Evolutionary conservation across 2,797 vertebrate genomes (phyloP).

Genomic region (Lycodopsis pacificus): DNA sequence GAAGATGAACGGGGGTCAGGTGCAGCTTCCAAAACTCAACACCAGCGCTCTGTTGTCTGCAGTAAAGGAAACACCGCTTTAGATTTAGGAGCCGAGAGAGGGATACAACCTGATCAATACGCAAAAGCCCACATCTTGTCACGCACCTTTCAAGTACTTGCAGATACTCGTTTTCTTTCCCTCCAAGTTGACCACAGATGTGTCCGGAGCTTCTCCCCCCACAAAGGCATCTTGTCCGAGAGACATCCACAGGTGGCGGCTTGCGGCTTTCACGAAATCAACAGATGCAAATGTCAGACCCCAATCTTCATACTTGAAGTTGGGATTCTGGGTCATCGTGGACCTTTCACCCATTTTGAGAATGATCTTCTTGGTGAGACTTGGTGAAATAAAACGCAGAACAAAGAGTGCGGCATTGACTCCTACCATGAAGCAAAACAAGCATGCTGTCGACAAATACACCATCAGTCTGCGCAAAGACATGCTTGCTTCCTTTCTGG

Average conservation of each 20-base stretch:
- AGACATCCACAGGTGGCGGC: conserved; percentile 82
- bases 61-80: neutral
- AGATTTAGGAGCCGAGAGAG: neutral
- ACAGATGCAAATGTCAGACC: conserved; percentile 83
- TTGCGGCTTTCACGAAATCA: conserved; percentile 79
- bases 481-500: conserved; percentile 48
- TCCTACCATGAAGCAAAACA: conserved; percentile 29
- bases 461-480: conserved; percentile 50
- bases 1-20: conserved; percentile 94
- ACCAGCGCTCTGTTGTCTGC: conserved; percentile 89
- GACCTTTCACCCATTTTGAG: conserved; percentile 79
- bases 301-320: conserved; percentile 91
- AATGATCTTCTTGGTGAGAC: conserved; percentile 76
- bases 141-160: conserved; percentile 85
- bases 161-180: conserved; percentile 78
- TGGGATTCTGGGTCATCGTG: conserved; percentile 85
- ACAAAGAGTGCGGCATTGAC: conserved; percentile 33
- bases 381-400: conserved; percentile 82
- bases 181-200: conserved; percentile 78
- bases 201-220: conserved; percentile 87
- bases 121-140: rapidly evolving
- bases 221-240: conserved; percentile 86
- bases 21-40: conserved; percentile 94
- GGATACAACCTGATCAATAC: rapidly evolving
- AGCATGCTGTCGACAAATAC: conserved; percentile 32